Percentiles rank a stretch among this genome's conserved stretches.
These are phyloP conservation scores for Linyphia triangularis DNA, from an alignment of 2,888 invertebrate genomes.

Conservation along the genomic window DNA sequence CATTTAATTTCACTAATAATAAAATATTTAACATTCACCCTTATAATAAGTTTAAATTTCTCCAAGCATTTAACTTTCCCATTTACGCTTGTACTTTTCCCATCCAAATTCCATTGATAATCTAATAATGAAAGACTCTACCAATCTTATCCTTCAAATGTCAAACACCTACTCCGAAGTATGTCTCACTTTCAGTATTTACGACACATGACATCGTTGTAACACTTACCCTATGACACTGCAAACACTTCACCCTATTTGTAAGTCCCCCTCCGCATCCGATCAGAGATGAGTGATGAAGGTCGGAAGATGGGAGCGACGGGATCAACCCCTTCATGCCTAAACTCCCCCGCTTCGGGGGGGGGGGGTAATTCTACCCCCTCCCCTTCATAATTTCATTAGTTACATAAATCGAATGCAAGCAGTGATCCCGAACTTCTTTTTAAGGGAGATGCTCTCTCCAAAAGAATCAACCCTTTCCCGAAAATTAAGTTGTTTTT, in stretches of 20 bases:
- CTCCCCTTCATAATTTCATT: conserved; percentile 50
- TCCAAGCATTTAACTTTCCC: too few species aligned
- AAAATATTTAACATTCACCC: too few species aligned
- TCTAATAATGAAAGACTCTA: too few species aligned
- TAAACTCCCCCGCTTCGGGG: neutral
- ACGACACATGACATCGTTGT: neutral
- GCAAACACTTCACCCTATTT: neutral
- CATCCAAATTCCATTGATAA: too few species aligned
- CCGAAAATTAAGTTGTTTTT: conserved; percentile 60
- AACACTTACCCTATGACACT: neutral
- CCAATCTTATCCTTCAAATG: too few species aligned
- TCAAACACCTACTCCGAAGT: too few species aligned
- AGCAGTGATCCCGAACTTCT: conserved; percentile 13
- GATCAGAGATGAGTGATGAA: conserved; percentile 42
- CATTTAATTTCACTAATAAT: too few species aligned
- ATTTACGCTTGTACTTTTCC: too few species aligned
- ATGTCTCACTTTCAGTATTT: too few species aligned
- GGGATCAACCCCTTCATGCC: conserved; percentile 24
- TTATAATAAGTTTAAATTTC: too few species aligned
- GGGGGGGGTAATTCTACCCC: neutral
- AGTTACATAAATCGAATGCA: conserved; percentile 41
- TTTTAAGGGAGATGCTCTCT: conserved; percentile 13
- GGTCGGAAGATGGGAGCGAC: conserved; percentile 28
- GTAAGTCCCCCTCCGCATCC: neutral
- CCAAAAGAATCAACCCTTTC: conserved; percentile 36